phyloP scores from a whole-genome alignment of 53 echinoderm and acorn worm genomes.

The Glandiceps talaboti region DNA sequence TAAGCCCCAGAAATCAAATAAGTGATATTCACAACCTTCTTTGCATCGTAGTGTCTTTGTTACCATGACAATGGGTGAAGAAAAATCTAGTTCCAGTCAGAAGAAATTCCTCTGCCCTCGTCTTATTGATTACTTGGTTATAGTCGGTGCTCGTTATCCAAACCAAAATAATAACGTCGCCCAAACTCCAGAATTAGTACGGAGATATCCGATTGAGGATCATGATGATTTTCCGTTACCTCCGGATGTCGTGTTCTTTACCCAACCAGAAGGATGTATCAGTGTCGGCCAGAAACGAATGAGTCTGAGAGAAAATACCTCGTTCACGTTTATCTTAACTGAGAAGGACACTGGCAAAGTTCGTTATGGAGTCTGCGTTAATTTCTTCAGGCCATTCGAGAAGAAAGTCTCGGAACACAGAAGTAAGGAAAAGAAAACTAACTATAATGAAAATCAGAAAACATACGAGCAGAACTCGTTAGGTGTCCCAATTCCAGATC shows the following conservation, averaged over 20 bases:
- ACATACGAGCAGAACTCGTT: constrained; percentile 56
- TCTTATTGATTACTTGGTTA: constrained; percentile 67
- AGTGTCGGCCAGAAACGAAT: constrained; percentile 73
- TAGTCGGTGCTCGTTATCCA: constrained; percentile 80
- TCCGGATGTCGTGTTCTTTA: constrained; percentile 85
- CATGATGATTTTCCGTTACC: constrained; percentile 75
- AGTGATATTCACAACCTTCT: too few species aligned
- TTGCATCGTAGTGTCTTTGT: too few species aligned
- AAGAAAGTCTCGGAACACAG: constrained; percentile 40
- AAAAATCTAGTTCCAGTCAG: not conserved
- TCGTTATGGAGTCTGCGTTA: constrained; percentile 80
- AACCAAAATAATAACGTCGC: constrained; percentile 89
- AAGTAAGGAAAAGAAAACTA: constrained; percentile 30
- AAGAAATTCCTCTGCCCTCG: constrained; percentile 83
- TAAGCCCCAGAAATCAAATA: too few species aligned
- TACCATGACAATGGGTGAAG: not conserved
- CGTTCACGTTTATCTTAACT: constrained; percentile 87
- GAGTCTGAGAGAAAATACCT: constrained; percentile 72
- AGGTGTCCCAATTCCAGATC: constrained; percentile 45
- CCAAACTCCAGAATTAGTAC: constrained; percentile 80
- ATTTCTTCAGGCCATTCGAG: constrained; percentile 85
- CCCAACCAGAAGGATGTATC: constrained; percentile 83
- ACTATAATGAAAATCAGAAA: constrained; percentile 10
- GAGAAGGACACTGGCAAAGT: constrained; percentile 77
- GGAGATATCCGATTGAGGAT: constrained; percentile 76